Base-by-base conservation (phyloP, 2,113 vertebrate genomes). In the Stegastes partitus region DNA sequence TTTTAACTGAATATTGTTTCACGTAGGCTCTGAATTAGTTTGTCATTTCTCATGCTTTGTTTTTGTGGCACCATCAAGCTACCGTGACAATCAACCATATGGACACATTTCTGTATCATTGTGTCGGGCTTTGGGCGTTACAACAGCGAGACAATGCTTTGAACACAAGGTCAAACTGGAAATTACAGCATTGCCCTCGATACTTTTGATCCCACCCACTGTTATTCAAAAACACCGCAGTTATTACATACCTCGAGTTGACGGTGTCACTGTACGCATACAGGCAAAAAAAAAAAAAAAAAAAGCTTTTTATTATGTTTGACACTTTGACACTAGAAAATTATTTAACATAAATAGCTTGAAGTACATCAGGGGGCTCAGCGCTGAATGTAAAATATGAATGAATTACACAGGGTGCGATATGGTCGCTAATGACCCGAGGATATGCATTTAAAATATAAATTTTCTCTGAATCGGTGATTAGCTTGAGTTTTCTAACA, bases 81-180 rank as follows among this genome's bases (percentile, higher is more conserved):
- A 37, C 28, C 37, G 47, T 66, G 47, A 49, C 47, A 66, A 15
- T 66, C 34, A 51, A n/a, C 50, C 63, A 66, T 34, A 51, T 14
- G 16, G 47, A 23, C 47, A 37, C 31, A 9, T 34, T 34, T 34
- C 31, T 67, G 21, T 37, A 42, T 21, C 10, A 39, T 21, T 67
- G 15, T 37, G 47, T 37, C 64, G 23, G 28, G 14, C 18, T 14
- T 42, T 42, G 15, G 39, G 11, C 39, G 4, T 42, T 42, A 12
- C 11, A 42, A 42, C 14, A 15, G 31, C 10, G 39, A 42, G 39
- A 53, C 31, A 39, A 67, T 15, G 18, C 64, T 67, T 39, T 67
- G 64, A 53, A n/a, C 37, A 39, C 1, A 67, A 53, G 49, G 49
- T 14, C 39, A 42, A 42, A 42, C 39, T 42, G 11, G 39, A 42